These are phyloP conservation scores for Uria aalge DNA, from an alignment of 2,113 vertebrate genomes.

Conservation along the genomic window DNA sequence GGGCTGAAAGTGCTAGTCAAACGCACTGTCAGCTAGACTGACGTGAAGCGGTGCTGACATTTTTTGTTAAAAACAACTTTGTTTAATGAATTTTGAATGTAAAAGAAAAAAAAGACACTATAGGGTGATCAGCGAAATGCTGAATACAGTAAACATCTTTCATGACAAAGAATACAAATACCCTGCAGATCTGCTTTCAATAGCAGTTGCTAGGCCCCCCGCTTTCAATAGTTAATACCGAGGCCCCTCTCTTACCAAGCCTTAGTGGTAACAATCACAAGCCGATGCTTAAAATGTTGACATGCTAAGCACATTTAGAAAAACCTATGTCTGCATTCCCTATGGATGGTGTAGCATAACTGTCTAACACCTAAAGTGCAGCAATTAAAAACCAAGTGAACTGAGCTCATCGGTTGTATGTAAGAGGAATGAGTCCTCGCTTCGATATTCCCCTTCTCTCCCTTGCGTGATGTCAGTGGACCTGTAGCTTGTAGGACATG, in stretches of 20 bases:
- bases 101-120: conserved; percentile 5
- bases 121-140: conserved; percentile 46
- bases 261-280: conserved; percentile 51
- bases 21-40: background rate
- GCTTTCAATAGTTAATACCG: conserved; percentile 63
- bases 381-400: background rate
- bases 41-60: background rate
- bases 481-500: background rate
- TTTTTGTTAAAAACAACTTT: conserved; percentile 29
- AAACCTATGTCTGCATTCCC: conserved; percentile 67
- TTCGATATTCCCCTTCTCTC: background rate
- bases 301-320: conserved; percentile 69
- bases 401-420: background rate
- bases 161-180: conserved; percentile 70
- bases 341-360: conserved; percentile 40
- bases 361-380: conserved; percentile 28
- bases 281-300: conserved; percentile 46
- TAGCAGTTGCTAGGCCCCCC: conserved; percentile 46
- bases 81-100: conserved; percentile 29
- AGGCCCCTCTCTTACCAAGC: conserved; percentile 46
- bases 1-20: background rate
- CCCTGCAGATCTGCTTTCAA: conserved; percentile 59
- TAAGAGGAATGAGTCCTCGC: background rate
- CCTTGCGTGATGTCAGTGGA: background rate
- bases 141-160: conserved; percentile 66